Percentiles rank a stretch among this genome's conserved stretches.
phyloP scores from a whole-genome alignment of 2,113 vertebrate genomes.

The Vombatus ursinus region DNA sequence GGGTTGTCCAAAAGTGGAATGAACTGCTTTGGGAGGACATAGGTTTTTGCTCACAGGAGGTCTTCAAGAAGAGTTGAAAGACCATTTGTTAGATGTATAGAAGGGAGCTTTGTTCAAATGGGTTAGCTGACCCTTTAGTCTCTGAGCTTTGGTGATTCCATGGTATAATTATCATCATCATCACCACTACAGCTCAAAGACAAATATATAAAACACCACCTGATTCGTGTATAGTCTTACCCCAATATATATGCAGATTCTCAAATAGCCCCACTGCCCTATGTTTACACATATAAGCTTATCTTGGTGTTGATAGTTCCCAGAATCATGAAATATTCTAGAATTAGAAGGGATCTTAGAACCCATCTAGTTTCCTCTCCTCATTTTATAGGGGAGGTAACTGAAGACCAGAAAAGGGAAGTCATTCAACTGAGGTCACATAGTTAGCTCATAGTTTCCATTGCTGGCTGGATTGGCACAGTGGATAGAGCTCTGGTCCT shows the following conservation, averaged over 20 bases:
- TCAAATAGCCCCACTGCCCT: too few species aligned
- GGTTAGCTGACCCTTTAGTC: not conserved
- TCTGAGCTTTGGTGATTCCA: not conserved
- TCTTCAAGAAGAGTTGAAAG: not conserved
- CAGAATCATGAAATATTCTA: too few species aligned
- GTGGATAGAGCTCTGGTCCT: not conserved
- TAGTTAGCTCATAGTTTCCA: not conserved
- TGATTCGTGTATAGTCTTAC: too few species aligned
- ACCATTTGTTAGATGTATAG: not conserved
- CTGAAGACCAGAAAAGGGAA: not conserved
- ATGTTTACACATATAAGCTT: too few species aligned
- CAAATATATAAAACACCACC: too few species aligned
- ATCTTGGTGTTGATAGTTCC: too few species aligned
- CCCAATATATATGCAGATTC: too few species aligned
- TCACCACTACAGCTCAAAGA: too few species aligned
- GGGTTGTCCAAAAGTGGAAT: not conserved
- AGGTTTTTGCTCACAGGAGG: not conserved
- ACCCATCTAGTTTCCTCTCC: too few species aligned
- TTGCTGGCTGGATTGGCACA: not conserved
- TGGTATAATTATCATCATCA: too few species aligned
- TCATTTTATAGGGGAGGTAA: not conserved
- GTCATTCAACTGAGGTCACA: not conserved
- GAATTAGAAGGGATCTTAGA: too few species aligned
- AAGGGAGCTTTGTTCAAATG: not conserved
- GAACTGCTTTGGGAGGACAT: not conserved